Evolutionary conservation across 2,113 vertebrate species (phyloP), one percentile per base, ranked within the genome.

Genomic region (Pseudorectes ferrugineus): DNA sequence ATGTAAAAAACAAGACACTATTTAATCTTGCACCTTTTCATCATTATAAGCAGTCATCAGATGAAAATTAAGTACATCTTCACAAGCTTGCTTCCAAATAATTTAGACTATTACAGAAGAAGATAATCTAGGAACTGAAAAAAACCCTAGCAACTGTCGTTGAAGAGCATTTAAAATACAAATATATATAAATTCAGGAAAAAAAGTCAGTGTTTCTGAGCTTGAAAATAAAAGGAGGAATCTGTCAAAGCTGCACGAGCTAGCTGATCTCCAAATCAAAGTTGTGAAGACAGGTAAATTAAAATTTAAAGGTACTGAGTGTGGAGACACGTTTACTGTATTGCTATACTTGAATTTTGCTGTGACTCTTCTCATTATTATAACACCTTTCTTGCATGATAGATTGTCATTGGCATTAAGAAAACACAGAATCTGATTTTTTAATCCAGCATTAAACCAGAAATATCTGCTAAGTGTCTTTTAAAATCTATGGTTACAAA

Each of bases 101-200:
- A 51, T 51, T 70, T 33, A 52, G 6, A 52, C 5, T 35, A 48
- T 17, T 61, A 38, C 14, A 66, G 23, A 82, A 35, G 24, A 79
- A 51, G 5, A 21, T 42, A 45, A 79, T 31, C 36, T 61, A 65
- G 9, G 6, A 79, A 55, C 22, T 61, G 10, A 46, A 75, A 42
- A 68, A 92, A 20, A 5, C 1, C 11, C 33, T 43, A 65, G 12
- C 48, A 74, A 58, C 5, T 4, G 1, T 16, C 0, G 1, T 10
- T 12, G 6, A 36, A 42, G 6, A 38, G 6, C 21, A 36, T 54
- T 72, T 80, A 33, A 62, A 73, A 54, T 46, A 59, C 11, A 54
- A 68, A 10, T 16, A 35, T 11, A 85, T n/a, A 63, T 49, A 21
- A 40, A 80, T 8, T 2, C n/a, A n/a, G n/a, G n/a, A n/a, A 19